phyloP scores from a whole-genome alignment of 2,113 vertebrate genomes.

The Ammospiza nelsoni region DNA sequence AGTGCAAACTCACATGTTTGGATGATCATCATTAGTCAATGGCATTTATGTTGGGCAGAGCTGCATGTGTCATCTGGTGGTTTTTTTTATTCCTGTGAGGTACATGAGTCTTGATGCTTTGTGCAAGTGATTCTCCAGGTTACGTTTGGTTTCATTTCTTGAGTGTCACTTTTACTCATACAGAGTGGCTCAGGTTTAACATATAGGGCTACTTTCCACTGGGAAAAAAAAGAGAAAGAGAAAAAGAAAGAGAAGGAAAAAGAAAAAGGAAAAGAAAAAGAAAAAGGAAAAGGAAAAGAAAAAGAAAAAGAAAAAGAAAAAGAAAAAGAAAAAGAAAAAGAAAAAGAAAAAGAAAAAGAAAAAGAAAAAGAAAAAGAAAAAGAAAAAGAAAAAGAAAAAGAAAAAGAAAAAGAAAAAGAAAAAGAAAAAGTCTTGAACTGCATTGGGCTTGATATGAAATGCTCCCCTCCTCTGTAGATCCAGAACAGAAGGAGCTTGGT shows the following conservation, averaged over 20 bases:
- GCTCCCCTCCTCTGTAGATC: constrained; percentile 42
- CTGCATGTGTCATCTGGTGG: not conserved
- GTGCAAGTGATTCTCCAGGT: not conserved
- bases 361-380: not conserved
- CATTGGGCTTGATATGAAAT: not conserved
- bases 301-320: not conserved
- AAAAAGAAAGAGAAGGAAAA: not conserved
- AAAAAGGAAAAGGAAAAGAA: not conserved
- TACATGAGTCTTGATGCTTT: not conserved
- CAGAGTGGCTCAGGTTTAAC: not conserved
- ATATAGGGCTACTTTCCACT: not conserved
- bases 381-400: not conserved
- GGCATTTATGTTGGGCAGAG: not conserved
- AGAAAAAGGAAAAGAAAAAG: not conserved
- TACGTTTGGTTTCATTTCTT: not conserved
- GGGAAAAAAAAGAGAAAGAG: not conserved
- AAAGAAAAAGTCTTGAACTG: not conserved
- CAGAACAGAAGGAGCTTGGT: constrained; percentile 62
- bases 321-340: not conserved
- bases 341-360: not conserved
- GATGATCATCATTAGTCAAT: not conserved
- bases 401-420: not conserved
- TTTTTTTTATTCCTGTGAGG: not conserved
- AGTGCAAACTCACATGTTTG: not conserved
- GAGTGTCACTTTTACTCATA: not conserved